Evolutionary conservation across 1,140 invertebrate species (phyloP), one percentile per base, ranked within the genome.

Genomic region (Solenopsis invicta): DNA sequence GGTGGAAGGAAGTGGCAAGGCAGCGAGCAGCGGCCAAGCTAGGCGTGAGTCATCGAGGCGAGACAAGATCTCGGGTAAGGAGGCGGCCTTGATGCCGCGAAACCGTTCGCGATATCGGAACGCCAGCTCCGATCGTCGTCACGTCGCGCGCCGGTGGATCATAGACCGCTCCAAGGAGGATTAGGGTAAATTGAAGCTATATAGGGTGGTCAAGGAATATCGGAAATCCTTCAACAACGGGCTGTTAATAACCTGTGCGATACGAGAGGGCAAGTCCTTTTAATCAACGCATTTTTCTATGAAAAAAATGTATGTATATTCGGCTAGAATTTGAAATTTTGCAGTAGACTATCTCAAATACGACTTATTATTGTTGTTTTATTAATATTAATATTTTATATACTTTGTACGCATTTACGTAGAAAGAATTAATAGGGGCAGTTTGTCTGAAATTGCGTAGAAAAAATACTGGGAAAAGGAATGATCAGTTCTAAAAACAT

Each of bases 61-160:
- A 93, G 92, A 94, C 92, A 94, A 94, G 93, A 94, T 94, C 93
- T 91, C 92, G 89, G 81, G 92, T 93, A 93, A 93, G 92, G 93
- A 93, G 91, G 93, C 93, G 93, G 92, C 93, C 93, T 94, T 94
- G 92, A 92, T 93, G 92, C 90, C 87, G 90, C 93, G 81, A 93
- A 93, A 94, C 91, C 92, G 91, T 93, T 92, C 87, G 90, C 92
- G 93, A 93, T 92, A 93, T 93, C 92, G 90, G 86, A 89, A 92
- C 89, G 92, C 86, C 87, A 34, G 67, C 82, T 89, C 74, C 88
- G 88, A 87, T 93, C 89, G 86, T 90, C 86, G 86, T 90, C 87
- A 88, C 45, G 89, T 62, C 64, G 71, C 21, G 64, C 52, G 66
- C 62, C 64, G 50, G 5, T 81, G 67, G 29, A 69, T 41, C 48